Evolutionary conservation across 2,888 invertebrate genomes (phyloP).

Genomic region (Drosophila pegasa): DNA sequence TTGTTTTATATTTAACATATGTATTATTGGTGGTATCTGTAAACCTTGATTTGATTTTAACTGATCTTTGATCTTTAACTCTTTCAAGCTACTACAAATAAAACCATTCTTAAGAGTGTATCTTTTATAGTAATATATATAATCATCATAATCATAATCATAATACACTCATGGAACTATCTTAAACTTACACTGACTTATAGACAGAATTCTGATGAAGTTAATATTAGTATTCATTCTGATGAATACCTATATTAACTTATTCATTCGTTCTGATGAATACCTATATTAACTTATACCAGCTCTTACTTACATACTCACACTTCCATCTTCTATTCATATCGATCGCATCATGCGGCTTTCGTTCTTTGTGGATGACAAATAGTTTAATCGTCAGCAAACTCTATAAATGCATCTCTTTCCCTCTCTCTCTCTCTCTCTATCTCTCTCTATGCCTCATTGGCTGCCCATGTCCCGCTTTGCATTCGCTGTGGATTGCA

Average conservation of each 20-base stretch:
- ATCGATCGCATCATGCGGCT: constrained; percentile 14
- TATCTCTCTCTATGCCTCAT: not conserved
- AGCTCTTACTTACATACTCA: not conserved
- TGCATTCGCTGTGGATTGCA: not conserved
- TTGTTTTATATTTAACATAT: too few relatives aligned
- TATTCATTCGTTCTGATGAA: too few relatives aligned
- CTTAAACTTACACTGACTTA: not conserved
- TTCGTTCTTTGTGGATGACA: constrained; percentile 45
- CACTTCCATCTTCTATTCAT: not conserved
- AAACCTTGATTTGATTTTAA: too few relatives aligned
- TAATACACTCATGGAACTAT: not conserved
- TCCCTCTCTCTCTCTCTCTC: not conserved
- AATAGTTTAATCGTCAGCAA: constrained; percentile 38
- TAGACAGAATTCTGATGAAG: too few relatives aligned
- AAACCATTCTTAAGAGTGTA: not conserved
- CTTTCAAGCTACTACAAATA: not conserved
- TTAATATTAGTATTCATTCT: too few relatives aligned
- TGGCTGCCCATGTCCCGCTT: not conserved
- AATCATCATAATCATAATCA: too few relatives aligned
- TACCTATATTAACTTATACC: not conserved
- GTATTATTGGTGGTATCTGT: too few relatives aligned
- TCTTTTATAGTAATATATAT: too few relatives aligned
- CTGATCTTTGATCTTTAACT: not conserved
- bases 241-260: too few relatives aligned
- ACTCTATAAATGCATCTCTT: constrained; percentile 15